Evolutionary conservation across 2,888 invertebrate species (phyloP).

Genomic region (Nasonovia ribisnigri): DNA sequence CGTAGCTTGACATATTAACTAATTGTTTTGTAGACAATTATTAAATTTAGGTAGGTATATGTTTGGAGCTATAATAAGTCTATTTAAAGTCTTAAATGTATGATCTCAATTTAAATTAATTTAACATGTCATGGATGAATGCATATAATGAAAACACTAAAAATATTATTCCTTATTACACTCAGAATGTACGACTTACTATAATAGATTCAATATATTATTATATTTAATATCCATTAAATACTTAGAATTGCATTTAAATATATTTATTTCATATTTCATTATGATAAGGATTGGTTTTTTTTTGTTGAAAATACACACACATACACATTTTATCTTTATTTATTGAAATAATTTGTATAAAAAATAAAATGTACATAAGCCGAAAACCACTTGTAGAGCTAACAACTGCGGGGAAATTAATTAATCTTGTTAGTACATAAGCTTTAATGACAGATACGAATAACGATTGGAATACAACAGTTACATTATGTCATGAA

Average conservation of each 20-base stretch:
- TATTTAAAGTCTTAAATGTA: background rate
- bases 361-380: background rate
- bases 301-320: background rate
- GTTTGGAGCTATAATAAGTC: background rate
- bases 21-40: background rate
- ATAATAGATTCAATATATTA: no score
- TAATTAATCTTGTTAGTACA: background rate
- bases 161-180: no score
- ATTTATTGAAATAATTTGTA: background rate
- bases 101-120: background rate
- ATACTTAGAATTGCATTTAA: no score
- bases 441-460: background rate
- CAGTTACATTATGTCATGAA: background rate
- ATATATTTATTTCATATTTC: background rate
- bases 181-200: no score
- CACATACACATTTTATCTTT: no score
- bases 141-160: no score
- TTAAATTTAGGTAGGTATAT: background rate
- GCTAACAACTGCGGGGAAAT: background rate
- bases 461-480: background rate
- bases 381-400: constrained; percentile 3
- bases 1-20: no score
- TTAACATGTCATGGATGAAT: background rate
- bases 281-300: background rate
- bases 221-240: no score